Conservation (phyloP, 2,113 vertebrate genomes). For the Pangasianodon hypophthalmus region DNA sequence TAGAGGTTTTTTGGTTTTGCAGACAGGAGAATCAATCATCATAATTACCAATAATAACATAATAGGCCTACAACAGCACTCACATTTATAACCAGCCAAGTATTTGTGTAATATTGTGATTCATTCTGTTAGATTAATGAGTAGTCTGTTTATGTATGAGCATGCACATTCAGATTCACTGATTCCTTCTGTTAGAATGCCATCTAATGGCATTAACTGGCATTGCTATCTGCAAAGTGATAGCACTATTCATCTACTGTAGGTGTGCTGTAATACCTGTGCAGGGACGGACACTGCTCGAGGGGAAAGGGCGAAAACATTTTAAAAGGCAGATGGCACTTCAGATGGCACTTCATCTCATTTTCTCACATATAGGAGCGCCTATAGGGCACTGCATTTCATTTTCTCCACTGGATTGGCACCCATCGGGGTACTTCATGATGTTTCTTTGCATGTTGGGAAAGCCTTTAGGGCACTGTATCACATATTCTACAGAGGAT, state of each 20-base stretch:
- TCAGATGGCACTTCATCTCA: neutral
- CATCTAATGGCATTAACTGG: neutral
- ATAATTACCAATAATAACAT: neutral
- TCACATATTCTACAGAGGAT: neutral
- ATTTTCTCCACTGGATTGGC: no score
- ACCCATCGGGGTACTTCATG: no score
- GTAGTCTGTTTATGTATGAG: neutral
- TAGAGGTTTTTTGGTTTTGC: neutral
- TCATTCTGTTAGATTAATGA: neutral
- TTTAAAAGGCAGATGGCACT: no score
- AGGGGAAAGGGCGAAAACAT: no score
- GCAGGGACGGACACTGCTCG: neutral
- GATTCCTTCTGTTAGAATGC: neutral
- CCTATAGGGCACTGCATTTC: no score
- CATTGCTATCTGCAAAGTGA: neutral
- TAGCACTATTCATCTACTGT: neutral
- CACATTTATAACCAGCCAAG: neutral
- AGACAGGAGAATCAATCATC: neutral
- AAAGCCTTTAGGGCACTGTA: no score
- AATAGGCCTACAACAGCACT: neutral
- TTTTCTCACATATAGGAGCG: no score
- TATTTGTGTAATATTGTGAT: neutral
- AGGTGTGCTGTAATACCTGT: neutral
- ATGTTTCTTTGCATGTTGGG: no score
- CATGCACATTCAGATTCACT: neutral